These are phyloP conservation scores for Spilarctia lutea DNA, from an alignment of 2,888 invertebrate species.

Conservation along the genomic window DNA sequence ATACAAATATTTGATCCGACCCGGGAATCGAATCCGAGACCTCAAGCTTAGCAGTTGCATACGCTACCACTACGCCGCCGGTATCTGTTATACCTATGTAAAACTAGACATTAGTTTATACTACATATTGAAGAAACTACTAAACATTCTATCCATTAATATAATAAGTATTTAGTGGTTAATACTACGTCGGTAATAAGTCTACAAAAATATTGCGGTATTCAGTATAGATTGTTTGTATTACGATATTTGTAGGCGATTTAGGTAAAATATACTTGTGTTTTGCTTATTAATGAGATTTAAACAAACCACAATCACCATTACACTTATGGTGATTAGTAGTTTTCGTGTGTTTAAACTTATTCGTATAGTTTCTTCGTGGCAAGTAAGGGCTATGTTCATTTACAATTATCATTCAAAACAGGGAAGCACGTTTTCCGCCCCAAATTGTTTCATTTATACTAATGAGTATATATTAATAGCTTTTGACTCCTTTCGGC, in stretches of 20 bases:
- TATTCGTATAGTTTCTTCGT: background rate
- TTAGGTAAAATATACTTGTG: slow-evolving; percentile 15
- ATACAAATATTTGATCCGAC: no score
- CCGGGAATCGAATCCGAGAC: no score
- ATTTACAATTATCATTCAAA: background rate
- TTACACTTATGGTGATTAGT: background rate
- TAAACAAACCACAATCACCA: background rate
- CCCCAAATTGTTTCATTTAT: background rate
- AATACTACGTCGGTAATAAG: slow-evolving; percentile 17
- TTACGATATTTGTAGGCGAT: background rate
- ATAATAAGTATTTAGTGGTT: slow-evolving; percentile 16
- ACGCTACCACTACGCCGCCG: no score
- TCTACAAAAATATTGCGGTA: slow-evolving; percentile 41
- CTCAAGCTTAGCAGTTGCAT: no score
- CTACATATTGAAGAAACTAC: background rate
- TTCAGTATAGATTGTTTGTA: slow-evolving; percentile 7
- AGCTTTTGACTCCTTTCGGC: background rate
- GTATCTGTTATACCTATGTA: background rate
- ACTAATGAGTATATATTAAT: background rate
- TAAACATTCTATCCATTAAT: background rate
- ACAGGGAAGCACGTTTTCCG: background rate
- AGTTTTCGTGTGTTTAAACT: background rate
- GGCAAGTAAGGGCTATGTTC: background rate
- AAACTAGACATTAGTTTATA: background rate
- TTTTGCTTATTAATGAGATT: slow-evolving; percentile 1